phyloP scores from a whole-genome alignment of 2,113 vertebrate genomes.

The Marmota flaviventris region DNA sequence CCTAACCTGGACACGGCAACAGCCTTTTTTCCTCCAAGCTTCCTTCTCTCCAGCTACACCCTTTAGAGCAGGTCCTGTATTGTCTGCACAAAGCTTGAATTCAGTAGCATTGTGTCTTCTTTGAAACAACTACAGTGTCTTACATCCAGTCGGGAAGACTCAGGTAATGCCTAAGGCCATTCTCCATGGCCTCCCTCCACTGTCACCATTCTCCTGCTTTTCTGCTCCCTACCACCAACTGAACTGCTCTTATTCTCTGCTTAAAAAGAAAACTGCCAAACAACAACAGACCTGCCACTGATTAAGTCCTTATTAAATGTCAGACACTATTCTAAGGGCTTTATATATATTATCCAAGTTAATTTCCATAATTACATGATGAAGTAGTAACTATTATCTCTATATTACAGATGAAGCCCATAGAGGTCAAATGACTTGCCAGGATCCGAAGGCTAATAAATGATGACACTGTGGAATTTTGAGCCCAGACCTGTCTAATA shows the following conservation, averaged over 20 bases:
- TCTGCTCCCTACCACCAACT: neutral
- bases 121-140: neutral
- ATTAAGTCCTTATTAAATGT: neutral
- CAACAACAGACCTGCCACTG: neutral
- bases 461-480: neutral
- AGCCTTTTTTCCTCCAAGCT: neutral
- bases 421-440: neutral
- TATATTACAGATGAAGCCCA: conserved; percentile 10
- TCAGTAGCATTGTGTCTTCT: neutral
- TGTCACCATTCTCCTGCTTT: neutral
- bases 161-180: neutral
- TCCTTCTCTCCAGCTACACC: neutral
- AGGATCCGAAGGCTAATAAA: conserved; percentile 16
- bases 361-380: neutral
- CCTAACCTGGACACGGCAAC: neutral
- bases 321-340: neutral
- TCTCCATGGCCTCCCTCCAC: neutral
- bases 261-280: neutral
- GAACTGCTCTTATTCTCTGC: neutral
- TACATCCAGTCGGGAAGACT: neutral
- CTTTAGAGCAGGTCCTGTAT: neutral
- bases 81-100: neutral
- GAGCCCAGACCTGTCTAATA: neutral
- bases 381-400: neutral
- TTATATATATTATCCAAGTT: conserved; percentile 41